Evolutionary conservation across 1,140 invertebrate species (phyloP), one percentile per base, ranked within the genome.

Genomic region (Whitmania pigra): DNA sequence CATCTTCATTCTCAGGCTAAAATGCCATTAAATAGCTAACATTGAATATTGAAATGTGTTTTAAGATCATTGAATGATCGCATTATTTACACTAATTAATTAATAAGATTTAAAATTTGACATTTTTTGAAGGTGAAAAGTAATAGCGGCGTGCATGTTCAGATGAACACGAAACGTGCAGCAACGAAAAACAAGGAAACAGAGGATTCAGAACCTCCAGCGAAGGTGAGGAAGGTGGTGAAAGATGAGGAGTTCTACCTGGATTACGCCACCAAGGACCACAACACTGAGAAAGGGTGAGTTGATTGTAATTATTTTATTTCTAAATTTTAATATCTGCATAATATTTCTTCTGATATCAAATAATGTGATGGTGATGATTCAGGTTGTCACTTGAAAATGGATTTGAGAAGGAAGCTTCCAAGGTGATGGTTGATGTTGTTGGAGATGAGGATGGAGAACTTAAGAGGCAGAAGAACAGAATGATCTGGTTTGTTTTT

Each of bases 271-370:
- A 89, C 93, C 11, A 83, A 87, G 27, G 92, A 97, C 80, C 88
- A 88, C 79, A 88, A 92, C 75, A 90, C 90, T 0, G 94, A 98
- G 82, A 86, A 88, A 77, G 93, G 92, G 87, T 92, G 84, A 13
- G 43, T 49, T 49, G 9, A 49, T 49, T 49, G 9, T 49, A 49
- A 49, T 49, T 49, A 49, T 17, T 49, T 49, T 49, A 49, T 49
- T 49, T 3, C 13, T 13, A 49, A 49, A 11, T 1, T 1, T 49
- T 49, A 49, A 36, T 49, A 15, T 49, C 15, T 49, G 5, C 13
- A 13, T 7, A 15, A 7, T 49, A 49, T 49, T 15, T 0, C 3
- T 15, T 49, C 0, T 49, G 15, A 7, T 49, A 49, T 15, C 13
- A 49, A 71, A 68, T 76, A 31, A 73, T 73, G n/a, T 29, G 75